Conservation (phyloP, 2,888 invertebrate genomes). For the Agelastica alni region DNA sequence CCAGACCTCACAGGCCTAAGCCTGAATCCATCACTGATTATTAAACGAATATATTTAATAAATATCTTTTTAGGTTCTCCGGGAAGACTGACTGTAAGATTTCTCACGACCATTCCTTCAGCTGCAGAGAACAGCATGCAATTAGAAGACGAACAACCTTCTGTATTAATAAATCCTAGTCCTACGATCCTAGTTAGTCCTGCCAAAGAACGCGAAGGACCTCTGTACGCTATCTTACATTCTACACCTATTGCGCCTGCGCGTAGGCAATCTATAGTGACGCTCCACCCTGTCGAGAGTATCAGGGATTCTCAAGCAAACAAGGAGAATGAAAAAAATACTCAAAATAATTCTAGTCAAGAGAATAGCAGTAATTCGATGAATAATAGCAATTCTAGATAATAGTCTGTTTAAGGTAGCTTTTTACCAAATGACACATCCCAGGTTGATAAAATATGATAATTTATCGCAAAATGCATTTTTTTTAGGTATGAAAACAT, state of each 20-base stretch:
- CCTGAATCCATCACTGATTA: background rate
- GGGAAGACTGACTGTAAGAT: conserved; percentile 60
- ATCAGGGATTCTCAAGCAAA: conserved; percentile 23
- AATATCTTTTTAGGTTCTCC: conserved; percentile 55
- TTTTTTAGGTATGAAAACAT: no score
- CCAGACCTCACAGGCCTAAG: background rate
- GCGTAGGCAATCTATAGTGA: conserved; percentile 54
- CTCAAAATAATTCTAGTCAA: conserved; percentile 41
- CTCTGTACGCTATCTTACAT: conserved; percentile 55
- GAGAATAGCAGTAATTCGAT: conserved; percentile 28
- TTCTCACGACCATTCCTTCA: conserved; percentile 74
- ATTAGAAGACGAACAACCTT: conserved; percentile 64
- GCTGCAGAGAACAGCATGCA: conserved; percentile 74
- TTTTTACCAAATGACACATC: conserved; percentile 23
- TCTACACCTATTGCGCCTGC: conserved; percentile 46
- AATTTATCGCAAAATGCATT: no score
- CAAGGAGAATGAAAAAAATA: conserved; percentile 6
- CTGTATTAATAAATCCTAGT: conserved; percentile 21
- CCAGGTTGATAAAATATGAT: conserved; percentile 19
- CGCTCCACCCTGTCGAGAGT: conserved; percentile 52
- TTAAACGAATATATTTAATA: no score
- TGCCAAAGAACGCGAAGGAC: conserved; percentile 51
- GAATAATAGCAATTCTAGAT: conserved; percentile 45
- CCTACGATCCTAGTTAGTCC: conserved; percentile 50
- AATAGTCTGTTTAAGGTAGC: conserved; percentile 37